Conservation (phyloP, 2,797 vertebrate species). For the Eulemur mongoz region DNA sequence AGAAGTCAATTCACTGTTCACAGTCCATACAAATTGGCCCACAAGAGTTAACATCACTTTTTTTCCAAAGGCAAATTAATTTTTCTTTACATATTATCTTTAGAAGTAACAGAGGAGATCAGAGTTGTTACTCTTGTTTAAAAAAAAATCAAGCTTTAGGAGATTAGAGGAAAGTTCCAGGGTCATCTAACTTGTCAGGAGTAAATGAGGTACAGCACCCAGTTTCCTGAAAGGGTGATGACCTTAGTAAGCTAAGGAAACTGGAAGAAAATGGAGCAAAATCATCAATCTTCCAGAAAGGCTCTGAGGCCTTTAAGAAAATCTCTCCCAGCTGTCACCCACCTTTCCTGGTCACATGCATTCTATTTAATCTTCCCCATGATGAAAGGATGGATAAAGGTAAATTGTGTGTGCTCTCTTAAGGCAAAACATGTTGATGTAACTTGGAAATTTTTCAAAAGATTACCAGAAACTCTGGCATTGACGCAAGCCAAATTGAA, state of each 20-base stretch:
- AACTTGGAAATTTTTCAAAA: slow-evolving; percentile 43
- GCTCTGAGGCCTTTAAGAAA: background rate
- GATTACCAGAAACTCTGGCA: background rate
- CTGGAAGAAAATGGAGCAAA: background rate
- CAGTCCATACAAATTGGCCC: background rate
- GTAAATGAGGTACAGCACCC: background rate
- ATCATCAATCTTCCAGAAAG: slow-evolving; percentile 37
- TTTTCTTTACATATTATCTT: background rate
- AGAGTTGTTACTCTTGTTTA: background rate
- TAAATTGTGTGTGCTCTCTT: background rate
- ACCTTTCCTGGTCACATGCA: background rate
- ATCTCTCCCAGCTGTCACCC: slow-evolving; percentile 51
- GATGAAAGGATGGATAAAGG: slow-evolving; percentile 29
- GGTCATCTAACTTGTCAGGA: background rate
- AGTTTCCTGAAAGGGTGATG: background rate
- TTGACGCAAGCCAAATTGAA: background rate
- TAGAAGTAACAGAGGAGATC: background rate
- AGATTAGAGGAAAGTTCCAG: background rate
- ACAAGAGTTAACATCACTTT: background rate
- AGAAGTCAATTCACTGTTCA: background rate
- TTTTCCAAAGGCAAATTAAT: background rate
- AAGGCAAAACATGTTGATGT: background rate
- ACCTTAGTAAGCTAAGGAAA: background rate
- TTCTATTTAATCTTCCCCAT: background rate
- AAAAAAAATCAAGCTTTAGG: background rate